phyloP scores from a whole-genome alignment of 2,113 vertebrate species.

The Hyaena hyaena region DNA sequence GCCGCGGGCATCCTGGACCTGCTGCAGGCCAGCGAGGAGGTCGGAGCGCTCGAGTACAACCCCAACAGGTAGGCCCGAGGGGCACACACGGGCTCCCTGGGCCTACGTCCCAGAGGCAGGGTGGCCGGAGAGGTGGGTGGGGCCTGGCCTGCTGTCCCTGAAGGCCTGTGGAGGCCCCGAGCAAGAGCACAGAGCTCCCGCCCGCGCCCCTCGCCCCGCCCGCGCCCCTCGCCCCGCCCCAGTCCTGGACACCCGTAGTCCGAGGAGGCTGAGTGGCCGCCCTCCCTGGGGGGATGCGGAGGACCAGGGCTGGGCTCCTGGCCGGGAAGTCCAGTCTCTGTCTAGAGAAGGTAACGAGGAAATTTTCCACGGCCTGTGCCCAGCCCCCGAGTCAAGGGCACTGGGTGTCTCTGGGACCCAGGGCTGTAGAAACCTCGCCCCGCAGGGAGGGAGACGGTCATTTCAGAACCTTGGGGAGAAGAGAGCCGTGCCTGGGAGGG shows the following conservation, averaged over 20 bases:
- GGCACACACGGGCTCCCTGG: background rate
- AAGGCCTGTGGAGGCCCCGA: background rate
- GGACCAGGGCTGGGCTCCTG: background rate
- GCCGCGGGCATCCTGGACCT: slow-evolving; percentile 95
- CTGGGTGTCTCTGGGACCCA: background rate
- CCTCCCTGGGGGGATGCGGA: background rate
- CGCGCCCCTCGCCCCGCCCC: no score
- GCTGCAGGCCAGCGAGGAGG: slow-evolving; percentile 98
- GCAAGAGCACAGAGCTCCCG: no score
- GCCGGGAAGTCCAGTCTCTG: background rate
- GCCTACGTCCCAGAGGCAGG: background rate
- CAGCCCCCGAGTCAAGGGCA: background rate
- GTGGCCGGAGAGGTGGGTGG: background rate
- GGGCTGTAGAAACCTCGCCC: background rate
- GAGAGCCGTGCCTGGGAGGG: background rate
- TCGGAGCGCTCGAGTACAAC: slow-evolving; percentile 97
- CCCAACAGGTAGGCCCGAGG: slow-evolving; percentile 92
- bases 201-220: no score
- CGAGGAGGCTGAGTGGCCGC: background rate
- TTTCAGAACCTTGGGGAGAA: background rate
- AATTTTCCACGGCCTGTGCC: background rate
- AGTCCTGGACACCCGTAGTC: background rate
- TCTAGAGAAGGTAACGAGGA: background rate
- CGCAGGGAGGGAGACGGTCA: background rate
- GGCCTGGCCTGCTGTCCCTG: background rate